Percentiles rank a stretch among this genome's conserved stretches.
Conservation (phyloP, 2,797 vertebrate species). For the Enteromius afrohamiltoni region DNA sequence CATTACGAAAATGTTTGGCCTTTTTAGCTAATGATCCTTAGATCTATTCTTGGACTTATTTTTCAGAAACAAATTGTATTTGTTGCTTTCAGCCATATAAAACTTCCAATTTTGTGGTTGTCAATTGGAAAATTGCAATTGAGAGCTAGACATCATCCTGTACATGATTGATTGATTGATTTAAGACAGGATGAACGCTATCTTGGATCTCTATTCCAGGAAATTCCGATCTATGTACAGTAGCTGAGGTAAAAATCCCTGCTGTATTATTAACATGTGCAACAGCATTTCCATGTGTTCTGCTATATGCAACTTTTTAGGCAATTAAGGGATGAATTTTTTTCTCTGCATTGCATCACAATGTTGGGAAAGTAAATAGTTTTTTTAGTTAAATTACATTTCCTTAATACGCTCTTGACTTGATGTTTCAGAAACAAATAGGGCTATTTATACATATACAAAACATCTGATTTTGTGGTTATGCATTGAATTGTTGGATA, state of each 20-base stretch:
- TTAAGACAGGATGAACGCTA: conserved; percentile 43
- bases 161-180: background rate
- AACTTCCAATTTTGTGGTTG: conserved; percentile 30
- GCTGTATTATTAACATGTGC: conserved; percentile 56
- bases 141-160: conserved; percentile 35
- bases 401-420: background rate
- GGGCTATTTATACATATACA: background rate
- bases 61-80: conserved; percentile 27
- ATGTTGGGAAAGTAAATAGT: background rate
- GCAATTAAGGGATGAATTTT: background rate
- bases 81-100: conserved; percentile 15
- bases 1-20: background rate
- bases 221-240: conserved; percentile 41
- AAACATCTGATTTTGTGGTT: conserved; percentile 18
- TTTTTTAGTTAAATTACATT: background rate
- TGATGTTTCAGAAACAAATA: conserved; percentile 6
- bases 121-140: conserved; percentile 32
- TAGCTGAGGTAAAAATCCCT: conserved; percentile 29
- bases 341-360: background rate
- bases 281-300: background rate
- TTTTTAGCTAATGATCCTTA: background rate
- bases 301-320: background rate
- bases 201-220: conserved; percentile 30
- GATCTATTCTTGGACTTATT: background rate
- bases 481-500: conserved; percentile 31